Evolutionary conservation across 2,797 vertebrate genomes (phyloP), one percentile per base, ranked within the genome.

Genomic region (Schizopygopsis pylzovi): DNA sequence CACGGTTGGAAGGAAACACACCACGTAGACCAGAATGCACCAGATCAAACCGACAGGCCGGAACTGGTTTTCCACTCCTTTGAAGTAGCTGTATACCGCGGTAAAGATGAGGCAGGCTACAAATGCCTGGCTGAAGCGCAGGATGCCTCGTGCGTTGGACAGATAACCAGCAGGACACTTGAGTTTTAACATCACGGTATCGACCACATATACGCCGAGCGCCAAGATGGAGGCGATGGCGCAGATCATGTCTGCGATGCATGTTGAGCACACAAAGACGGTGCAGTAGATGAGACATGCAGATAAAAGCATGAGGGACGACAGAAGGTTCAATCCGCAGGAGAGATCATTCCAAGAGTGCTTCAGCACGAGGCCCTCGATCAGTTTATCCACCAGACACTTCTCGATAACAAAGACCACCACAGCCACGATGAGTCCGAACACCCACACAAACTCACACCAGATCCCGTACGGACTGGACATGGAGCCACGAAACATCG

Each of bases 381-480:
- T 79, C 0, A 87, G 8, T 25, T 37, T 70, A 59, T 89, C 61
- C 73, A 92, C 59, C 78, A 78, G 83, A 13, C 77, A 89, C 79
- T 92, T 76, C 90, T 96, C 95, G 82, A 95, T 2, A 33, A 94
- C 13, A 3, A 92, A 71, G 45, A 96, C 89, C 47, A 94, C 83
- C 71, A 95, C 2, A 0, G 95, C 93, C 59, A 96, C 45, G 0
- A 15, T 0, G 5, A 95, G 91, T 82, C 94, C 94, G 81, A 96
- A 92, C 47, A 93, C 90, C 95, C 95, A 96, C 0, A 93, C 93
- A 22, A 96, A 96, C 93, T 95, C 94, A 41, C 95, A 95, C 95
- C 96, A 96, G 0, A 91, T 68, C 0, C 95, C 94, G 0, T 91
- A 95, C 0, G 91, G 1, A 11, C 0, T 37, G 0, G 0, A 0